Evolutionary conservation across 2,797 vertebrate genomes (phyloP).

Genomic region (Microctenopoma lineatum): DNA sequence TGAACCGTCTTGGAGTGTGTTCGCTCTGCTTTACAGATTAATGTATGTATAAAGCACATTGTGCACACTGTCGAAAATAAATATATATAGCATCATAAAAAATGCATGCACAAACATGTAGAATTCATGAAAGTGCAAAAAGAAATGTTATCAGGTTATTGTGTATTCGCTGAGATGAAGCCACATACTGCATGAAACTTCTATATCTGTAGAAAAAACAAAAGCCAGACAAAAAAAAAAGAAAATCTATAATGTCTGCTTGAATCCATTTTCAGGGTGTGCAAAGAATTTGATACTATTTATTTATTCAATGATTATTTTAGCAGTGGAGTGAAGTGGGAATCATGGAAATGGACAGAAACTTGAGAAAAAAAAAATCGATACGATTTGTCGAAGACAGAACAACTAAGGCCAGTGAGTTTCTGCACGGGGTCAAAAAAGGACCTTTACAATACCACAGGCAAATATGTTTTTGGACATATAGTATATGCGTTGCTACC

Average conservation of each 20-base stretch:
- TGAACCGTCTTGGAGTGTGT: background rate
- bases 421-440: conserved; percentile 4
- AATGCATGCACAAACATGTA: conserved; percentile 6
- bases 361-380: background rate
- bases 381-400: conserved; percentile 9
- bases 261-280: conserved; percentile 10
- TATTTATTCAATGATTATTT: conserved; percentile 16
- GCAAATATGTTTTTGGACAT: conserved; percentile 26
- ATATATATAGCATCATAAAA: conserved; percentile 26
- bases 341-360: no score
- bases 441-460: conserved; percentile 3
- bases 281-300: background rate
- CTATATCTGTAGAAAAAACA: background rate
- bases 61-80: conserved; percentile 19
- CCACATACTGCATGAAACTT: background rate
- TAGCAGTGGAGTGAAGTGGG: background rate
- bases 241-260: conserved; percentile 6
- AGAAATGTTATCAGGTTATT: conserved; percentile 1
- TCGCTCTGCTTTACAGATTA: conserved; percentile 44
- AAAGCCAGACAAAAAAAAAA: conserved; percentile 4
- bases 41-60: conserved; percentile 43
- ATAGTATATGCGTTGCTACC: conserved; percentile 23
- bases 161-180: background rate
- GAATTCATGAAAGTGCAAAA: conserved; percentile 12
- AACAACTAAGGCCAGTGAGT: conserved; percentile 3